Evolutionary conservation across 2,113 vertebrate species (phyloP), one percentile per base, ranked within the genome.

Genomic region (Myocastor coypus): DNA sequence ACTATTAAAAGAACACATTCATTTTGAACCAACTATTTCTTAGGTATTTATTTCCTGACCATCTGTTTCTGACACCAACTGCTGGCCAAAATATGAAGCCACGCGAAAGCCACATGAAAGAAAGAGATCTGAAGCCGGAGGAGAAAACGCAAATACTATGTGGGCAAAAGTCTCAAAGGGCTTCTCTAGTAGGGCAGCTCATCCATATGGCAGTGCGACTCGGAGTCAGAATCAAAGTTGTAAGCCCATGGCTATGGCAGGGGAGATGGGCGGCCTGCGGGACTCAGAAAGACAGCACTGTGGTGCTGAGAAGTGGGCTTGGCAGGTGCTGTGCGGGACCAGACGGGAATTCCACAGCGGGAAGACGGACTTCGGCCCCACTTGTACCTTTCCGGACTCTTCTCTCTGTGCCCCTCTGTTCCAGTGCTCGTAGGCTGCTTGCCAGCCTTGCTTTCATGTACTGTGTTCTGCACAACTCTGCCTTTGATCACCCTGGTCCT

Each of bases 161-260:
- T 84, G 95, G 59, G 89, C 34, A 66, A 93, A 89, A 46, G 83
- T 89, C 83, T 96, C 85, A 94, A 85, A 96, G 95, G 40, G 61
- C 77, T 86, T 94, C 83, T 83, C 94, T 95, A 46, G 37, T n/a
- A 83, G 85, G 63, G 87, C 88, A 91, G 92, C n/a, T 61, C 78
- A 77, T 83, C 78, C 97, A 97, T 92, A 96, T 93, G 96, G 89
- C 84, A 75, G n/a, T 91, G 96, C 96, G 97, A 97, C 93, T 50
- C 81, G 81, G 83, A 61, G 42, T 93, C 96, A 95, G 96, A 96
- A 91, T 94, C 87, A 86, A 96, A 97, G 93, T 83, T 50, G 30
- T 97, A 96, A 96, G 97, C 85, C 75, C 77, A 92, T 73, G 17
- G 12, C 81, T 78, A 37, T 34, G 87, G 92, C 85, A 46, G 26